Percentiles rank a stretch among this genome's conserved stretches.
These are phyloP conservation scores for Thymallus thymallus DNA, from an alignment of 2,113 vertebrate genomes.

Conservation along the genomic window DNA sequence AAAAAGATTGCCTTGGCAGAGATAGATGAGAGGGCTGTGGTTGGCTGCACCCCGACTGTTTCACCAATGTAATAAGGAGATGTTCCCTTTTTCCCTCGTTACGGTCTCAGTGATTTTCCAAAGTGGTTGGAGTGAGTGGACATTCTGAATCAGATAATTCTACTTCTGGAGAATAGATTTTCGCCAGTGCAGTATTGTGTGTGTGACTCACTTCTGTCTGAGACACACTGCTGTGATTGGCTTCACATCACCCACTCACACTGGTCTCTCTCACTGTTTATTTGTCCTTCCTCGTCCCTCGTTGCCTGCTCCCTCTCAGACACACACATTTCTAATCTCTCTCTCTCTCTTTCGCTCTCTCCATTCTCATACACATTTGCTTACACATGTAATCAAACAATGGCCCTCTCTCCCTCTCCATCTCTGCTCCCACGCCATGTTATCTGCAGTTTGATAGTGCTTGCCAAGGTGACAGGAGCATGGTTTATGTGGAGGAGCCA, in stretches of 20 bases:
- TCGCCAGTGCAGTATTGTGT: background rate
- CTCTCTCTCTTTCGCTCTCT: background rate
- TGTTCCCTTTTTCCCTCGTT: slow-evolving; percentile 19
- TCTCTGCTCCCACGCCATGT: slow-evolving; percentile 18
- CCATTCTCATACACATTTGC: slow-evolving; percentile 3
- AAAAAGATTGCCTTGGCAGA: slow-evolving; percentile 64
- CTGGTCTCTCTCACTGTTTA: slow-evolving; percentile 30
- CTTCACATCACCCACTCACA: slow-evolving; percentile 49
- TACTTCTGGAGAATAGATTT: background rate
- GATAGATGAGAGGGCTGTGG: slow-evolving; percentile 58
- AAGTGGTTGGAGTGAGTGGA: slow-evolving; percentile 27
- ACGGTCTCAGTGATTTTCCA: slow-evolving; percentile 11
- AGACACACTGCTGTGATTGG: slow-evolving; percentile 39
- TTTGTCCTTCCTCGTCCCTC: background rate
- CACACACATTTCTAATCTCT: background rate
- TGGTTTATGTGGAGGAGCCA: slow-evolving; percentile 2
- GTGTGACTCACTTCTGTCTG: slow-evolving; percentile 45
- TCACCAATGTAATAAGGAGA: slow-evolving; percentile 62
- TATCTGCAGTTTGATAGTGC: slow-evolving; percentile 48
- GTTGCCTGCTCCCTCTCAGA: background rate
- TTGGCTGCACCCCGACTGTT: slow-evolving; percentile 55
- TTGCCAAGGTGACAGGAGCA: slow-evolving; percentile 47
- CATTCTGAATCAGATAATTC: too few relatives aligned
- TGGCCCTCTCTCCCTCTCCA: slow-evolving; percentile 19
- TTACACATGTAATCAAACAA: too few relatives aligned